Evolutionary conservation across 2,113 vertebrate species (phyloP).

Genomic region (Asarcornis scutulata): DNA sequence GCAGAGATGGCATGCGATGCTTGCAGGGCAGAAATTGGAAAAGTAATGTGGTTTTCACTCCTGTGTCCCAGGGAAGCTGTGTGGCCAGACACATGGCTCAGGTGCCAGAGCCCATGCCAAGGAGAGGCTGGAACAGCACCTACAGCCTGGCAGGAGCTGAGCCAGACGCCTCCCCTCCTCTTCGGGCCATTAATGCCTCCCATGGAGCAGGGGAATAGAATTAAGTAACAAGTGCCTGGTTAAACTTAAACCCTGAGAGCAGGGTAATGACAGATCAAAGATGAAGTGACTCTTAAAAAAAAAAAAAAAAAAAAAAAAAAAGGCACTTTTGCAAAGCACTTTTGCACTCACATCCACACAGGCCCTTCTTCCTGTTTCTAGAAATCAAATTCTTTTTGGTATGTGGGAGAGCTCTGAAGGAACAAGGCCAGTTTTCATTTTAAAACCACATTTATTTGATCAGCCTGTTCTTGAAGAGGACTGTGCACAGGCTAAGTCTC

Average conservation of each 20-base stretch:
- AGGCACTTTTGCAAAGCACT: neutral
- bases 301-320: too few relatives aligned
- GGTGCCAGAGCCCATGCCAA: neutral
- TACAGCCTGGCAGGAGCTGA: slow-evolving; percentile 2
- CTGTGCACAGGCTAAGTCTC: neutral
- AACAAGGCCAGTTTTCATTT: neutral
- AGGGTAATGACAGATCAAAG: slow-evolving; percentile 60
- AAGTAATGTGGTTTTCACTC: neutral
- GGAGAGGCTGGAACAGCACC: slow-evolving; percentile 10
- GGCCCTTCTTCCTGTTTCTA: slow-evolving; percentile 2
- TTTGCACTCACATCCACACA: neutral
- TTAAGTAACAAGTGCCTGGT: slow-evolving; percentile 62
- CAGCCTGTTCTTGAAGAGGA: neutral
- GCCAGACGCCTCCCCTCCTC: slow-evolving; percentile 7
- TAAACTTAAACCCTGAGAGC: slow-evolving; percentile 69
- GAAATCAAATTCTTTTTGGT: neutral
- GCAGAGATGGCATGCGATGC: neutral
- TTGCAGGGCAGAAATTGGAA: neutral
- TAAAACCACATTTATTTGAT: neutral
- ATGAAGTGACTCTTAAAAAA: slow-evolving; percentile 21
- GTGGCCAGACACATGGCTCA: neutral
- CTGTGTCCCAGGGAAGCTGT: neutral
- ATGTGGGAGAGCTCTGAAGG: neutral
- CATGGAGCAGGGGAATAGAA: slow-evolving; percentile 46
- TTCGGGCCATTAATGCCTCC: neutral